phyloP scores from a whole-genome alignment of 1,140 invertebrate species.

The Globodera rostochiensis region DNA sequence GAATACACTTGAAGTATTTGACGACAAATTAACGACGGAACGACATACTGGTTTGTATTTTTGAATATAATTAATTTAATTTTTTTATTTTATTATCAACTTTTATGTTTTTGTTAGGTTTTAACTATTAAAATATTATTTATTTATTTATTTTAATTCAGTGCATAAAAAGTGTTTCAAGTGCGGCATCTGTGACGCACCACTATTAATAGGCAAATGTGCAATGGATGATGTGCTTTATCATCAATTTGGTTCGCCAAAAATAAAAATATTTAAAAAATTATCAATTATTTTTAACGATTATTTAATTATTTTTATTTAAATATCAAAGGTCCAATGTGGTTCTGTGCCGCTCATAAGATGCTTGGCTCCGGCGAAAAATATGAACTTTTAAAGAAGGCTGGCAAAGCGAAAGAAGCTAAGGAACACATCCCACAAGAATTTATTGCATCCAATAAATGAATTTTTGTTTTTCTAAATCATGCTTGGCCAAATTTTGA shows the following conservation, averaged over 20 bases:
- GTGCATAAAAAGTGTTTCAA: slow-evolving; percentile 40
- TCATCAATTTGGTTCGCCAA: slow-evolving; percentile 17
- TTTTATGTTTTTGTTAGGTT: neutral
- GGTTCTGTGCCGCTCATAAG: slow-evolving; percentile 37
- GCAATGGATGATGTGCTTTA: slow-evolving; percentile 35
- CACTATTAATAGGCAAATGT: slow-evolving; percentile 28
- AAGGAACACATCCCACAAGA: slow-evolving; percentile 2
- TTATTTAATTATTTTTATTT: too few species aligned
- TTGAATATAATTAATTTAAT: neutral
- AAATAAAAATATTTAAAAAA: too few species aligned
- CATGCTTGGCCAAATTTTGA: neutral
- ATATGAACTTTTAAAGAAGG: slow-evolving; percentile 33
- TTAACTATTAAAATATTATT: neutral
- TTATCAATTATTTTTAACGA: too few species aligned
- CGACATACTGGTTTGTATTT: slow-evolving; percentile 13
- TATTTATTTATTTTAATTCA: neutral
- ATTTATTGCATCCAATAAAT: slow-evolving; percentile 7
- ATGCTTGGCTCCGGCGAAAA: slow-evolving; percentile 44
- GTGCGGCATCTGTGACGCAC: slow-evolving; percentile 33
- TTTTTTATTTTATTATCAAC: too few species aligned
- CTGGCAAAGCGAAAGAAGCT: slow-evolving; percentile 7
- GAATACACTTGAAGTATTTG: slow-evolving; percentile 6
- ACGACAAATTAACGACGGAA: slow-evolving; percentile 16
- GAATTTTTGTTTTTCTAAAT: neutral
- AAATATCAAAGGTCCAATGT: slow-evolving; percentile 24